Evolutionary conservation across 2,797 vertebrate species (phyloP).

Genomic region (Sebastes diaconus): DNA sequence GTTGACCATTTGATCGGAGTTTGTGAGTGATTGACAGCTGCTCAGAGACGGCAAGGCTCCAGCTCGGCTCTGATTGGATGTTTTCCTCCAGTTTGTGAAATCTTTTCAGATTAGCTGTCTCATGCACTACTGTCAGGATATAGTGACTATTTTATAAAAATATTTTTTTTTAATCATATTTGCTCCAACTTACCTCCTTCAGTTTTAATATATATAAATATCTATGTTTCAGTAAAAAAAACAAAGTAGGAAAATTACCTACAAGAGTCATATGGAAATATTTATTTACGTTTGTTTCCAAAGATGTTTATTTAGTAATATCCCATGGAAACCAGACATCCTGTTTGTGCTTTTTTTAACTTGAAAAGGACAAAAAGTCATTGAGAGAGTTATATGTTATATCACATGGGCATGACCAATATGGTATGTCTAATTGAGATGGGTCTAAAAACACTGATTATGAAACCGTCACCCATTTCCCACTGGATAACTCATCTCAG

Average conservation of each 20-base stretch:
- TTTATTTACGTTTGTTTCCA: neutral
- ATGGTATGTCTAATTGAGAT: constrained; percentile 57
- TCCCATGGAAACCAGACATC: neutral
- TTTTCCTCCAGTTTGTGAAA: too few species aligned
- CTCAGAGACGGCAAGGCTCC: too few species aligned
- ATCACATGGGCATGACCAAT: constrained; percentile 66
- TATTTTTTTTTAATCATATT: too few species aligned
- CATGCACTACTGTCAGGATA: too few species aligned
- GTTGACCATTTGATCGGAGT: too few species aligned
- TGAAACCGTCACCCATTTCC: neutral
- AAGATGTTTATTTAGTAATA: neutral
- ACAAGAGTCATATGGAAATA: neutral
- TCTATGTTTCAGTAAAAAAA: neutral
- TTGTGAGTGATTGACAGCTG: too few species aligned
- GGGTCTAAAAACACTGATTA: constrained; percentile 28
- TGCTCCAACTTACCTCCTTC: too few species aligned
- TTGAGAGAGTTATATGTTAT: neutral
- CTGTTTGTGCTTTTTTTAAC: neutral
- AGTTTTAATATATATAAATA: too few species aligned
- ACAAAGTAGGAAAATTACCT: neutral
- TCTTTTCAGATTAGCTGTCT: too few species aligned
- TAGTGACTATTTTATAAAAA: too few species aligned
- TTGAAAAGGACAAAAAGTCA: constrained; percentile 1
- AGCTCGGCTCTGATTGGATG: too few species aligned
- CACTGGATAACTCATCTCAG: neutral